These are phyloP conservation scores for Protodeltote pygarga DNA, from an alignment of 2,888 invertebrate species.

Conservation along the genomic window DNA sequence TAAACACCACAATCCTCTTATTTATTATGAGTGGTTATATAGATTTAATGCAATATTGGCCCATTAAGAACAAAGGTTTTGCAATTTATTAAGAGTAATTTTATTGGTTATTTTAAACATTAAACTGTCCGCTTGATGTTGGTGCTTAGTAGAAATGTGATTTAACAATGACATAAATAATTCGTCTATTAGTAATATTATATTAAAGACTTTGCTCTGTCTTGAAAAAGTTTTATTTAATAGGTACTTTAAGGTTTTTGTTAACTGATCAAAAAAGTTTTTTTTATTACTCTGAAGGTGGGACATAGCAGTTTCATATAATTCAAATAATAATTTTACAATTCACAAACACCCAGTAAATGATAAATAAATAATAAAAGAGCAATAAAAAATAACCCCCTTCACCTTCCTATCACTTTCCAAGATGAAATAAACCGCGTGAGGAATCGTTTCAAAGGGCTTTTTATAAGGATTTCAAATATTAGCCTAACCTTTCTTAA, in stretches of 20 bases:
- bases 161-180: conserved; percentile 42
- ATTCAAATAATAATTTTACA: too few relatives aligned
- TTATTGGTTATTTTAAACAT: conserved; percentile 19
- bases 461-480: too few relatives aligned
- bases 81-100: conserved; percentile 7
- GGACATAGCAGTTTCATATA: too few relatives aligned
- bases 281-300: too few relatives aligned
- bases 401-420: too few relatives aligned
- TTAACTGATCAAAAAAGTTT: too few relatives aligned
- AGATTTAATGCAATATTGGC: neutral
- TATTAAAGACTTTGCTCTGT: conserved; percentile 33
- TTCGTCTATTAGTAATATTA: conserved; percentile 32
- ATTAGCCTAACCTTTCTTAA: too few relatives aligned
- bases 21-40: neutral
- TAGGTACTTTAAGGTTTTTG: neutral
- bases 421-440: too few relatives aligned
- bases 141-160: conserved; percentile 74
- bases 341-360: too few relatives aligned
- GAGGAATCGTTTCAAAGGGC: too few relatives aligned
- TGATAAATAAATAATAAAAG: too few relatives aligned
- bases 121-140: conserved; percentile 66
- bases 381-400: too few relatives aligned
- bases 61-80: conserved; percentile 2
- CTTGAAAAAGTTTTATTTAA: neutral
- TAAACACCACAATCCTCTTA: neutral